Evolutionary conservation across 2,888 invertebrate species (phyloP).

Genomic region (Cacoxenus indagator): DNA sequence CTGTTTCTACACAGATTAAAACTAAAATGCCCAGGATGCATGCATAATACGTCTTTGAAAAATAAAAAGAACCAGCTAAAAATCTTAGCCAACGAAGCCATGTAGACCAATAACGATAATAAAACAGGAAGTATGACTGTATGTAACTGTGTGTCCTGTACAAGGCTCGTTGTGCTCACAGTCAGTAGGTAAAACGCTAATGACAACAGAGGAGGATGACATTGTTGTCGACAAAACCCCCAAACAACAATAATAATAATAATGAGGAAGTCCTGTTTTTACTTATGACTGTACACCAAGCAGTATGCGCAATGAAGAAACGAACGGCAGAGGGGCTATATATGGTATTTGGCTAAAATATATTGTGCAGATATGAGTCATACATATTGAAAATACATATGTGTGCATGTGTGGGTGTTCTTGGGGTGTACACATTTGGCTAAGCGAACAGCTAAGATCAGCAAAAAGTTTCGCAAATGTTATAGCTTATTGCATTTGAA

Average conservation of each 20-base stretch:
- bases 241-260: constrained; percentile 23
- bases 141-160: too few species aligned
- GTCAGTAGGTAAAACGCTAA: not conserved
- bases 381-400: too few species aligned
- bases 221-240: constrained; percentile 7
- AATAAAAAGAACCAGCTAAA: not conserved
- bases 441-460: constrained; percentile 57
- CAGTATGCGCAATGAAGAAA: not conserved
- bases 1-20: too few species aligned
- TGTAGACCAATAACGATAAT: not conserved
- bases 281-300: constrained; percentile 7
- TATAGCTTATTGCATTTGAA: constrained; percentile 29
- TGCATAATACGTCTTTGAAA: too few species aligned
- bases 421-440: constrained; percentile 27
- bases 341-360: too few species aligned
- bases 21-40: too few species aligned
- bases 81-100: not conserved
- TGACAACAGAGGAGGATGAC: not conserved
- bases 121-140: not conserved
- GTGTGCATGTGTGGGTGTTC: not conserved
- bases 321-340: too few species aligned
- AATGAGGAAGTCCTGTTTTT: constrained; percentile 59
- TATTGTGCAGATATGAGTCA: too few species aligned
- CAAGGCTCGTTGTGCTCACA: too few species aligned
- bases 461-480: constrained; percentile 65